Evolutionary conservation across 2,888 invertebrate genomes (phyloP).

Genomic region (Diarsia dahlii): DNA sequence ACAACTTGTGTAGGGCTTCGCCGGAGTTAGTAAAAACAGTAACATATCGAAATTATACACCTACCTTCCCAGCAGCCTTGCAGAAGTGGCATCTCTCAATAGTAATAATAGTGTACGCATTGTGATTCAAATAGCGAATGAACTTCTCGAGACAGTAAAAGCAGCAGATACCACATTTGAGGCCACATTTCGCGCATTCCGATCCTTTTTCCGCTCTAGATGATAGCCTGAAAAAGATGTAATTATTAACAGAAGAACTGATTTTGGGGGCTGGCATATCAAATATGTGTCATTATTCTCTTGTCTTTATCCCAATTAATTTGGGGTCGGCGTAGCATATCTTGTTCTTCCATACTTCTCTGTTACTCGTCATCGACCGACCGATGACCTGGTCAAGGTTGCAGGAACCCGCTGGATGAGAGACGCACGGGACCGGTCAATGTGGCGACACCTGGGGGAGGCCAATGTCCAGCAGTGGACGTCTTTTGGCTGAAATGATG

Average conservation of each 20-base stretch:
- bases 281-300: not conserved
- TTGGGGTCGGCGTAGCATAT: too few relatives aligned
- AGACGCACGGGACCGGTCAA: too few relatives aligned
- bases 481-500: too few relatives aligned
- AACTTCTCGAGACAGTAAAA: conserved; percentile 98
- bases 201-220: conserved; percentile 93
- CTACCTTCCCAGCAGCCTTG: conserved; percentile 96
- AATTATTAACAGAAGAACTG: not conserved
- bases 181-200: conserved; percentile 93
- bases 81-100: conserved; percentile 98
- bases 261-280: not conserved
- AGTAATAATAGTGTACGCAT: conserved; percentile 98
- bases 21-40: not conserved
- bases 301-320: too few relatives aligned
- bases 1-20: not conserved
- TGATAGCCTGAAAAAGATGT: conserved; percentile 90
- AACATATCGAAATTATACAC: not conserved
- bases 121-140: conserved; percentile 97
- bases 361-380: too few relatives aligned
- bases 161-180: conserved; percentile 96
- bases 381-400: too few relatives aligned
- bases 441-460: too few relatives aligned
- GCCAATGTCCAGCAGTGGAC: too few relatives aligned
- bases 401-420: too few relatives aligned
- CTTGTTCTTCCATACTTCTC: too few relatives aligned